Percentiles rank a stretch among this genome's conserved stretches.
These are phyloP conservation scores for Anguilla japonica DNA, from an alignment of 2,113 vertebrate genomes.

Conservation along the genomic window DNA sequence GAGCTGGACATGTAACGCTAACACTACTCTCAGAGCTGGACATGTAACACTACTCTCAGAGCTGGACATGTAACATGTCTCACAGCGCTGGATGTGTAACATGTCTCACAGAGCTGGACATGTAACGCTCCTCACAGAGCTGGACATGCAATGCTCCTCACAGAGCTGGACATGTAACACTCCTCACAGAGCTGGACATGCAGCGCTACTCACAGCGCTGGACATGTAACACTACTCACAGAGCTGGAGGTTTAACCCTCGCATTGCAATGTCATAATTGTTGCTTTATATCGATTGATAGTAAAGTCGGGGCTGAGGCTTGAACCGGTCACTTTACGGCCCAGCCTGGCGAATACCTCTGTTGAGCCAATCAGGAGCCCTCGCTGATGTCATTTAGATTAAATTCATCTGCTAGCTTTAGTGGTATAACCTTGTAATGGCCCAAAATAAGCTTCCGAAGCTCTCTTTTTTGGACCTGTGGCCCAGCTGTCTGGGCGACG, in stretches of 20 bases:
- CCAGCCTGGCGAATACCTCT: background rate
- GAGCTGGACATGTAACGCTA: no score
- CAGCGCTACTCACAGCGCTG: background rate
- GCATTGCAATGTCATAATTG: background rate
- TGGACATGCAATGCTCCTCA: background rate
- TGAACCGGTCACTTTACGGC: background rate
- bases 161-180: no score
- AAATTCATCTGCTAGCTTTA: no score
- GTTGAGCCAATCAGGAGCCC: background rate
- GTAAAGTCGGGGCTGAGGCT: background rate
- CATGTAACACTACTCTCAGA: no score
- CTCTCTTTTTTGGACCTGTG: background rate
- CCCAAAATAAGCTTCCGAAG: background rate
- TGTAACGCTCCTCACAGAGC: no score
- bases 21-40: no score
- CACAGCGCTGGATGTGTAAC: background rate
- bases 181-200: background rate
- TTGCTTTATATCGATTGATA: no score
- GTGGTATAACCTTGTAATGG: background rate
- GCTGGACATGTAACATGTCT: background rate
- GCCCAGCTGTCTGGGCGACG: background rate
- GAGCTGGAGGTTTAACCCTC: background rate
- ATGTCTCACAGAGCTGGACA: no score
- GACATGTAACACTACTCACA: no score
- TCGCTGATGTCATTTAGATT: background rate